A percentile compares a stretch with the other conserved stretches of the same genome.
phyloP scores from a whole-genome alignment of 2,113 vertebrate genomes.

The Orthochromis indermauri region DNA sequence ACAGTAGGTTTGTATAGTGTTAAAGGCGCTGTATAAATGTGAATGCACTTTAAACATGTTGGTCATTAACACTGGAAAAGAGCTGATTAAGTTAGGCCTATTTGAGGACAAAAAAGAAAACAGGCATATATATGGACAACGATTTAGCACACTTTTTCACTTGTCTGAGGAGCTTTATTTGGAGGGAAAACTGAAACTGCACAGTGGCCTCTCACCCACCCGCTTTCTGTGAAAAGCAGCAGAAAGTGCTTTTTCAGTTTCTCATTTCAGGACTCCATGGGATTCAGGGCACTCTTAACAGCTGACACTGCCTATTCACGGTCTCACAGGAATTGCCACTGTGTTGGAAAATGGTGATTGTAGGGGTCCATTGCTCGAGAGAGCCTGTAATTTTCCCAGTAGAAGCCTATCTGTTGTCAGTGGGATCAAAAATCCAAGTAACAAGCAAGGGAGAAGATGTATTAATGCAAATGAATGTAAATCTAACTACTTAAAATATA shows the following conservation, averaged over 20 bases:
- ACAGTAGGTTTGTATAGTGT: background rate
- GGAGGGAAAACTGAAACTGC: background rate
- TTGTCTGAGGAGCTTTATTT: background rate
- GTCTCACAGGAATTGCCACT: background rate
- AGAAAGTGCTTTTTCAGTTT: background rate
- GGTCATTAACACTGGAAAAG: background rate
- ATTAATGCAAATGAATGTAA: background rate
- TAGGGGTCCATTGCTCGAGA: background rate
- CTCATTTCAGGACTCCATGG: background rate
- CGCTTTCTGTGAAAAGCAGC: background rate
- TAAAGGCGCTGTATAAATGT: background rate
- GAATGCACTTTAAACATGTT: background rate
- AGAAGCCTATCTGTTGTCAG: background rate
- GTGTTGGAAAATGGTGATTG: background rate
- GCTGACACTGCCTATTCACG: background rate
- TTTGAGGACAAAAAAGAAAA: background rate
- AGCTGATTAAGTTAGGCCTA: background rate
- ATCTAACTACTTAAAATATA: background rate
- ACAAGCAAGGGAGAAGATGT: background rate
- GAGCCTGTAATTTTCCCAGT: background rate
- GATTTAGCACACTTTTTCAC: background rate
- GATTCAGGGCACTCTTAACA: background rate
- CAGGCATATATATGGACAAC: background rate
- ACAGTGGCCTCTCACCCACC: background rate
- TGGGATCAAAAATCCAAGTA: background rate